Evolutionary conservation across 2,797 vertebrate genomes (phyloP).

Genomic region (Neostethus bicornis): DNA sequence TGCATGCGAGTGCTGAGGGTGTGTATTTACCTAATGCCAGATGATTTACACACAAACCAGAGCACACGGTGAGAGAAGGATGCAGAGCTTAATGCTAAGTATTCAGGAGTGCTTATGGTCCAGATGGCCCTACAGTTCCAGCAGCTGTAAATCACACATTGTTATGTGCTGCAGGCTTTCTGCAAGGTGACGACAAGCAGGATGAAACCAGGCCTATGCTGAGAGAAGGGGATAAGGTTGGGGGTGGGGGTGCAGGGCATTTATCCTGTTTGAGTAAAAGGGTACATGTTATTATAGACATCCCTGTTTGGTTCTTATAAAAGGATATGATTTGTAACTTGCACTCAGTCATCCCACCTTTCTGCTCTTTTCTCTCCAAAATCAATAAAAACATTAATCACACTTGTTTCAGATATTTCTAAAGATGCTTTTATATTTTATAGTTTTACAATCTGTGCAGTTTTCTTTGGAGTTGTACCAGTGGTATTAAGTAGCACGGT

Average conservation of each 20-base stretch:
- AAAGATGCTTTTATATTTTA: not conserved
- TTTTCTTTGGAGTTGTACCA: no score
- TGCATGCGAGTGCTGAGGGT: not conserved
- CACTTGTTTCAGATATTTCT: not conserved
- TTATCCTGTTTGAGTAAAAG: conserved; percentile 27
- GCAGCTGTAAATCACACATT: conserved; percentile 72
- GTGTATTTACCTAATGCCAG: conserved; percentile 3
- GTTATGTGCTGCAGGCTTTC: conserved; percentile 55
- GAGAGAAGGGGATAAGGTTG: conserved; percentile 15
- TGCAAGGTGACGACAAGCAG: conserved; percentile 62
- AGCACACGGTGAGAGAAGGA: conserved; percentile 3
- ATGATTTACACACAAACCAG: conserved; percentile 3
- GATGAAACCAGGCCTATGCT: conserved; percentile 41
- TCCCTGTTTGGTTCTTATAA: conserved; percentile 3
- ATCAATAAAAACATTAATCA: not conserved
- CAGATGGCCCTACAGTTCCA: conserved; percentile 61
- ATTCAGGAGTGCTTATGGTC: conserved; percentile 59
- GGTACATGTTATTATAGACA: conserved; percentile 34
- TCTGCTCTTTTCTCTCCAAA: not conserved
- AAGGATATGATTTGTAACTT: conserved; percentile 6
- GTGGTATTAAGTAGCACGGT: no score
- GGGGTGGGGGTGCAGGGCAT: conserved; percentile 27
- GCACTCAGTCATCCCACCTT: not conserved
- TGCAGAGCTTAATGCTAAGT: conserved; percentile 42
- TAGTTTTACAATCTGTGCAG: not conserved